A percentile compares a stretch with the other conserved stretches of the same genome.
These are phyloP conservation scores for Lamprotornis superbus DNA, from an alignment of 2,113 vertebrate species.

Conservation along the genomic window DNA sequence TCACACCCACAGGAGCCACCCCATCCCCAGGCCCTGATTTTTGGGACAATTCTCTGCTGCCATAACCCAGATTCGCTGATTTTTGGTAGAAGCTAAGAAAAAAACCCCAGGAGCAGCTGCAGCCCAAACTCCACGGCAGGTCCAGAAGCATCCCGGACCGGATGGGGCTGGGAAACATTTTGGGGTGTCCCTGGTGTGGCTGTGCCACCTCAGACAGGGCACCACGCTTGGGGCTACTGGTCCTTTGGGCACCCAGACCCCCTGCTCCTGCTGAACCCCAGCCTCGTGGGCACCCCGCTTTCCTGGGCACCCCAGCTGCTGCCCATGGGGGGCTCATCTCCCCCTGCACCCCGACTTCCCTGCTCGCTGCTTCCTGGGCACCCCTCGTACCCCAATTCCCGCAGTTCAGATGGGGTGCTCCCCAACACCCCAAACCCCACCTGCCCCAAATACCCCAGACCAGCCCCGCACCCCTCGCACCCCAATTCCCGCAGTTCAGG, in stretches of 20 bases:
- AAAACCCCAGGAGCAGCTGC: neutral
- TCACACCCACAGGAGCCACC: accelerated
- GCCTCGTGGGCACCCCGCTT: neutral
- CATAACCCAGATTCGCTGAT: neutral
- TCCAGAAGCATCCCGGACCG: neutral
- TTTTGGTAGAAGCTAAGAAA: neutral
- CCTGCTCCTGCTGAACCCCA: too few species aligned
- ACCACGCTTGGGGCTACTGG: accelerated
- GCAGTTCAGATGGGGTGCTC: neutral
- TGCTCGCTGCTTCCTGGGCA: neutral
- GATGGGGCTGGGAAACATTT: neutral
- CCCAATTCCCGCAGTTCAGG: too few species aligned
- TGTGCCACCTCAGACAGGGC: neutral
- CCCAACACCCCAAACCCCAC: neutral
- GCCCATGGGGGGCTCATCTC: too few species aligned
- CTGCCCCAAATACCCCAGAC: too few species aligned
- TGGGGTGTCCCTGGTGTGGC: neutral
- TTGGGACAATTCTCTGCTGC: neutral
- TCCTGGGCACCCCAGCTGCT: neutral
- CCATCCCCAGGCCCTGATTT: neutral
- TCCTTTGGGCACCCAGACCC: neutral
- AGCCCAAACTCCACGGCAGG: neutral
- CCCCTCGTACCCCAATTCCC: neutral
- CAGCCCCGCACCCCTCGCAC: too few species aligned
- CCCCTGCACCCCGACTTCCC: neutral